Evolutionary conservation across 2,888 invertebrate species (phyloP).

Genomic region (Perdita meconis): DNA sequence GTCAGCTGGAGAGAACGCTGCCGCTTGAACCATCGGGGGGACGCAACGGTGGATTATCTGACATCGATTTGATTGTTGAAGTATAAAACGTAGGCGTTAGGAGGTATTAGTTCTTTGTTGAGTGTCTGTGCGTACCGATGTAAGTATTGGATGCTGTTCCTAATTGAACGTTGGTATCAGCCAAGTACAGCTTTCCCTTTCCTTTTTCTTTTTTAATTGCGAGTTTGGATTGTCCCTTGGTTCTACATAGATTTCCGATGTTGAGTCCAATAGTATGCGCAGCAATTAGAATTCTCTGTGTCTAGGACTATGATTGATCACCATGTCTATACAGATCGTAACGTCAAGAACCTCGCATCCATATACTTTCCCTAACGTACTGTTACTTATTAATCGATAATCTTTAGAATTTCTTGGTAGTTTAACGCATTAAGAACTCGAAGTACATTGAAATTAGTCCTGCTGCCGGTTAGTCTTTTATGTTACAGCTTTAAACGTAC

Average conservation of each 20-base stretch:
- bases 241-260: too few relatives aligned
- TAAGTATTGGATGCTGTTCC: conserved; percentile 9
- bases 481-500: conserved; percentile 24
- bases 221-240: conserved; percentile 16
- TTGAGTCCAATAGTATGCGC: too few relatives aligned
- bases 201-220: background rate
- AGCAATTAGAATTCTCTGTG: too few relatives aligned
- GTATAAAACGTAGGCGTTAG: conserved; percentile 43
- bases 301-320: too few relatives aligned
- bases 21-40: conserved; percentile 47
- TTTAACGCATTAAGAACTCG: conserved; percentile 27
- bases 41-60: conserved; percentile 24
- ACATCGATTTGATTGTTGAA: conserved; percentile 1
- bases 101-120: conserved; percentile 6
- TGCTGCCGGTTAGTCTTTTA: conserved; percentile 26
- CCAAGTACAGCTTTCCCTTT: too few relatives aligned
- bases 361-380: background rate
- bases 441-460: conserved; percentile 12
- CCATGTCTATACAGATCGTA: too few relatives aligned
- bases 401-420: conserved; percentile 18
- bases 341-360: too few relatives aligned
- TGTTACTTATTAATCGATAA: background rate
- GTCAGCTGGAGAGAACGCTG: conserved; percentile 38
- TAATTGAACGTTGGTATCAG: background rate
- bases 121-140: conserved; percentile 43